Conservation (phyloP, 2,113 vertebrate species). For the Thalassoma bifasciatum region DNA sequence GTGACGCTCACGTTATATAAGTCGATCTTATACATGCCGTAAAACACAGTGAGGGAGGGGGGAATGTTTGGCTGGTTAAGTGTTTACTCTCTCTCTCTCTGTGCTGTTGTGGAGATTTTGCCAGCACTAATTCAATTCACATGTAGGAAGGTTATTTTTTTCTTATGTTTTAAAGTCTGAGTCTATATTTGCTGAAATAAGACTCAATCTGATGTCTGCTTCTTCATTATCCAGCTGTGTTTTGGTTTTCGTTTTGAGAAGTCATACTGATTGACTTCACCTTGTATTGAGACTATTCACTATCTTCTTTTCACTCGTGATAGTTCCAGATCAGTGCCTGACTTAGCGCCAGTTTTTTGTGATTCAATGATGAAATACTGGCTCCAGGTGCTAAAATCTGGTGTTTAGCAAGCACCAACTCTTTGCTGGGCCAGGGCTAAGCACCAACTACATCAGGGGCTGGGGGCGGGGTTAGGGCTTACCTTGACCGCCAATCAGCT, state of each 20-base stretch:
- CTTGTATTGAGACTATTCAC: slow-evolving; percentile 4
- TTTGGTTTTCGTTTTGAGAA: slow-evolving; percentile 34
- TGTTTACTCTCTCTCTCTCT: slow-evolving; percentile 72
- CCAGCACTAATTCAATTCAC: slow-evolving; percentile 74
- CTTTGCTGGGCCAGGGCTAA: too few species aligned
- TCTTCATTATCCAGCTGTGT: slow-evolving; percentile 12
- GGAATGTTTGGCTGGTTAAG: slow-evolving; percentile 60
- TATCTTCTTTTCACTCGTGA: too few species aligned
- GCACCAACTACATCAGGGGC: too few species aligned
- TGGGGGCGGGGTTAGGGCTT: too few species aligned
- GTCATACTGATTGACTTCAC: slow-evolving; percentile 15
- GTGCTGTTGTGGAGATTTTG: slow-evolving; percentile 68
- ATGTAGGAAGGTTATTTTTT: slow-evolving; percentile 42
- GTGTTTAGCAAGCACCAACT: too few species aligned
- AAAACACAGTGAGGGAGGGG: slow-evolving; percentile 12
- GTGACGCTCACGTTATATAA: slow-evolving; percentile 64
- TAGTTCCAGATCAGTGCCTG: too few species aligned
- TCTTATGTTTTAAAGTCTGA: slow-evolving; percentile 37
- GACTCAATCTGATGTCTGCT: slow-evolving; percentile 24
- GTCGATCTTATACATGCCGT: slow-evolving; percentile 52
- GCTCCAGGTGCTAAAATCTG: too few species aligned
- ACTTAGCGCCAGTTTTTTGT: too few species aligned
- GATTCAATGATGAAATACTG: too few species aligned
- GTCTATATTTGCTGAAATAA: slow-evolving; percentile 39
- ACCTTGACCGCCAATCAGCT: too few species aligned